These are phyloP conservation scores for Plodia interpunctella DNA, from an alignment of 1,140 invertebrate genomes.

Conservation along the genomic window DNA sequence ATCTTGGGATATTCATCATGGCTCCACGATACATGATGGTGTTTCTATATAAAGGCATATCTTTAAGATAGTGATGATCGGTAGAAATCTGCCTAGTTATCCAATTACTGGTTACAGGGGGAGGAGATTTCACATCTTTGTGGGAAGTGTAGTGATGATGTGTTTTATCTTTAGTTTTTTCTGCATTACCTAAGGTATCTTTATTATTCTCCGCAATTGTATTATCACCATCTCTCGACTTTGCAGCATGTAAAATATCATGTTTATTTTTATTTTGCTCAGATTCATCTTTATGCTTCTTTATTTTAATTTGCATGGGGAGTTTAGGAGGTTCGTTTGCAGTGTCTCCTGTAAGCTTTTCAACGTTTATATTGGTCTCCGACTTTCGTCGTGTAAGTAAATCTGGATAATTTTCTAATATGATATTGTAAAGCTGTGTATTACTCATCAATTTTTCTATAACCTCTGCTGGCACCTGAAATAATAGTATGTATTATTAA, in stretches of 20 bases:
- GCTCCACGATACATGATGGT: slow-evolving; percentile 78
- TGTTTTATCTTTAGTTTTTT: slow-evolving; percentile 13
- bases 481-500: slow-evolving; percentile 3
- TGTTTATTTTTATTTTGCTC: slow-evolving; percentile 17
- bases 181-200: slow-evolving; percentile 14
- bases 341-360: slow-evolving; percentile 19
- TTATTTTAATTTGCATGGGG: slow-evolving; percentile 45
- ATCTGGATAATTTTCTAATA: slow-evolving; percentile 60
- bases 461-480: slow-evolving; percentile 62
- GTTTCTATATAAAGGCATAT: slow-evolving; percentile 84
- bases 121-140: slow-evolving; percentile 11
- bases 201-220: slow-evolving; percentile 1
- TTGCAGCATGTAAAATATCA: slow-evolving; percentile 10
- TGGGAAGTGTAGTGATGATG: slow-evolving; percentile 8
- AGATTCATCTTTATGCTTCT: slow-evolving; percentile 35
- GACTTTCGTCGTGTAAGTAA: slow-evolving; percentile 43
- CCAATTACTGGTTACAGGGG: slow-evolving; percentile 37
- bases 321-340: slow-evolving; percentile 35
- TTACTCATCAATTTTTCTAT: slow-evolving; percentile 64
- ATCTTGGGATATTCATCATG: slow-evolving; percentile 77
- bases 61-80: slow-evolving; percentile 81
- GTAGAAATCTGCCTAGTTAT: slow-evolving; percentile 42
- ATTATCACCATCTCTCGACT: slow-evolving; percentile 12
- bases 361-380: slow-evolving; percentile 44
- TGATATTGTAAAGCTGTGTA: slow-evolving; percentile 57